Base-by-base conservation (phyloP, 2,113 vertebrate species). In the Polypterus senegalus region DNA sequence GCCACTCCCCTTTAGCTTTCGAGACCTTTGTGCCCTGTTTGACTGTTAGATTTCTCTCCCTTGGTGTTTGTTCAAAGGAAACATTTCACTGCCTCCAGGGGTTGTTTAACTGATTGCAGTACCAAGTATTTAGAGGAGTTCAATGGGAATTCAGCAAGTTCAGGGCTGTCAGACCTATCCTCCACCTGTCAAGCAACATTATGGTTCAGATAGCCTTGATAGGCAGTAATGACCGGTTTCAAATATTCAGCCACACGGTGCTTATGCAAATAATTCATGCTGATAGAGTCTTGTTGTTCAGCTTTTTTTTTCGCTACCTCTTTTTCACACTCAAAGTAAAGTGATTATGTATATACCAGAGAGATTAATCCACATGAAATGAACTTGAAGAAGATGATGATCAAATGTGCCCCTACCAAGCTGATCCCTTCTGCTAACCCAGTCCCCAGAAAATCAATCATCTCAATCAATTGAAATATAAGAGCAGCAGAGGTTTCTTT, bases 61-160 rank as follows among this genome's bases (percentile, higher is more conserved):
- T 78, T 84, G 87, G 90, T 87, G 83, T 88, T 79, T 63, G 82
- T 93, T 96, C 89, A 95, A 94, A 97, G 92, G 78, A 84, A 88
- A 88, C 88, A 89, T 86, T 90, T 88, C 69, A 79, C 71, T 89
- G 89, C 91, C 91, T 93, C 90, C 84, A 81, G 88, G 91, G 92
- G 87, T 89, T 94, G 90, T 92, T 97, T 96, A 95, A 95, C 90
- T 92, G 89, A 92, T 95, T 89, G 88, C 89, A 88, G 84, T 87
- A 83, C 86, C 83, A 87, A 89, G 83, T 92, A 94, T 92, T 93
- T 93, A 93, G 87, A 92, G 86, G 86, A 89, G 87, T 89, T 89
- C 84, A 81, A 82, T 86, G 84, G 86, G 89, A 90, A 89, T 91
- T 92, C 92, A 83, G 82, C 86, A 87, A 91, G 89, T 96, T 94